Evolutionary conservation across 2,888 invertebrate genomes (phyloP).

Genomic region (Phaonia tiefii): DNA sequence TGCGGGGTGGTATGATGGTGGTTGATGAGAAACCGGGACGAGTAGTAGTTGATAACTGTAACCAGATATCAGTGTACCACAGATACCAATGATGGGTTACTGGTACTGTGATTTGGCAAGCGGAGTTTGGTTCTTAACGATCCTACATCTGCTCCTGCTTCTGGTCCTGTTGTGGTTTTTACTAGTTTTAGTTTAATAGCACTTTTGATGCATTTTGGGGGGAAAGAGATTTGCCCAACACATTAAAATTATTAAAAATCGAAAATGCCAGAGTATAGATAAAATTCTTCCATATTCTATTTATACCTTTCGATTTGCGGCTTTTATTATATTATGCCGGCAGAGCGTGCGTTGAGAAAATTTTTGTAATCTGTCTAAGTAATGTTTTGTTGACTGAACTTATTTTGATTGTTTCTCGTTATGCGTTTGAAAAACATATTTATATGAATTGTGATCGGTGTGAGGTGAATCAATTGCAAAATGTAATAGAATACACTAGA

Average conservation of each 20-base stretch:
- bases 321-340: conserved; percentile 15
- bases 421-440: background rate
- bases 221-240: background rate
- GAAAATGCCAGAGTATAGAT: background rate
- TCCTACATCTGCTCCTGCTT: background rate
- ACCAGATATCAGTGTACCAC: background rate
- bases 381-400: conserved; percentile 6
- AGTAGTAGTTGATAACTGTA: background rate
- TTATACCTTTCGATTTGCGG: conserved; percentile 25
- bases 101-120: conserved; percentile 29
- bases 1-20: no score
- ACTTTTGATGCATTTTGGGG: conserved; percentile 3
- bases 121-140: background rate
- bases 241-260: conserved; percentile 37
- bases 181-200: conserved; percentile 33
- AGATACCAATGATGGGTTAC: conserved; percentile 5
- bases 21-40: background rate
- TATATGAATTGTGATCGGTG: conserved; percentile 3
- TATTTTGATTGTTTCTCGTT: background rate
- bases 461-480: conserved; percentile 2
- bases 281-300: conserved; percentile 31
- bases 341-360: background rate
- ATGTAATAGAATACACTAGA: conserved; percentile 13
- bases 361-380: conserved; percentile 24
- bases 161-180: background rate